These are phyloP conservation scores for Pogonocherus hispidulus DNA, from an alignment of 2,888 invertebrate species.

Conservation along the genomic window DNA sequence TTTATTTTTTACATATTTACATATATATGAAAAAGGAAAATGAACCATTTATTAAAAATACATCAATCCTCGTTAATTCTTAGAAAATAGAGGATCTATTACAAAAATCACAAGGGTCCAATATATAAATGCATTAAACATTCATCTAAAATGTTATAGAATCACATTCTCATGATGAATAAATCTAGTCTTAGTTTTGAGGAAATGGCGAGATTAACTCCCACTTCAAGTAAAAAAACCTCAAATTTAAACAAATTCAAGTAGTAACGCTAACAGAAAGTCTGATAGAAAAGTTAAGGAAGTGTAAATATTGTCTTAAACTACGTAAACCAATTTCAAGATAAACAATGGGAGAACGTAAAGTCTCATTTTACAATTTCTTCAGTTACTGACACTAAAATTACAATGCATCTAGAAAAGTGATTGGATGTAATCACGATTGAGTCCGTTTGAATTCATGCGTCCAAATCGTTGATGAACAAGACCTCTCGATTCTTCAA, in stretches of 20 bases:
- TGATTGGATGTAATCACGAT: conserved; percentile 9
- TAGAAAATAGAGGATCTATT: conserved; percentile 35
- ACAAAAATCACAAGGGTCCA: conserved; percentile 38
- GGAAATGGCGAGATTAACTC: neutral
- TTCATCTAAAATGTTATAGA: conserved; percentile 23
- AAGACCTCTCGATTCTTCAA: conserved; percentile 92
- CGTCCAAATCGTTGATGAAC: conserved; percentile 95
- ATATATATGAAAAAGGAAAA: conserved; percentile 38
- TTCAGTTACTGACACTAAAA: conserved; percentile 27
- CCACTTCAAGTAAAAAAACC: neutral
- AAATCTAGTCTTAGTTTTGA: conserved; percentile 19
- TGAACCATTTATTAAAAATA: conserved; percentile 40
- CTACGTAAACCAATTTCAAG: conserved; percentile 30
- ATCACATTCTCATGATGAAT: conserved; percentile 13
- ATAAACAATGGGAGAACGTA: conserved; percentile 27
- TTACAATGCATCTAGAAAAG: conserved; percentile 13
- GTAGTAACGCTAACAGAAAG: conserved; percentile 10
- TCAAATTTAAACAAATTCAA: too few species aligned
- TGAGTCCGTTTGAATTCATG: conserved; percentile 65
- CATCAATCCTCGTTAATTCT: conserved; percentile 31
- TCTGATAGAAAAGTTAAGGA: conserved; percentile 7
- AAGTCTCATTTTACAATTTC: conserved; percentile 24
- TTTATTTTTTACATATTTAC: conserved; percentile 53
- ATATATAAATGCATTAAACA: conserved; percentile 33
- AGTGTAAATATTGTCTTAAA: conserved; percentile 34